Evolutionary conservation across 2,888 invertebrate genomes (phyloP).

Genomic region (Eurytoma californica): DNA sequence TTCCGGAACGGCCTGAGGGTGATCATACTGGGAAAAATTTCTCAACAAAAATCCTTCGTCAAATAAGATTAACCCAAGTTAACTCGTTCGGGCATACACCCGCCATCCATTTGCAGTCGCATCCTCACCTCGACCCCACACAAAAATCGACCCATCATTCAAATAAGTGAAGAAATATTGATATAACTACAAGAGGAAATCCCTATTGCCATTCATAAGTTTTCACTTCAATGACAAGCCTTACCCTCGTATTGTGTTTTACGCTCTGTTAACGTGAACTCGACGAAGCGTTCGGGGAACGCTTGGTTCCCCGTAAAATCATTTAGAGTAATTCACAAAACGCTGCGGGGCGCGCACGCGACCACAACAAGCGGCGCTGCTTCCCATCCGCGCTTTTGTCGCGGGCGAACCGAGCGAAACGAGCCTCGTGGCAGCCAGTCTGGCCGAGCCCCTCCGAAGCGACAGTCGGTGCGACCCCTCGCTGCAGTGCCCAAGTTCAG

Average conservation of each 20-base stretch:
- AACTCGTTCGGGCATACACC: no score
- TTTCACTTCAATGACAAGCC: no score
- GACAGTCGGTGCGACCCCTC: not conserved
- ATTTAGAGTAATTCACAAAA: no score
- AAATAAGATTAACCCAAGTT: conserved; percentile 14
- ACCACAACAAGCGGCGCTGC: no score
- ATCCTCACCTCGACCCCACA: not conserved
- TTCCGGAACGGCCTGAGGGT: not conserved
- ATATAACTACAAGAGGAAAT: no score
- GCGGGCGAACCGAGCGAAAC: not conserved
- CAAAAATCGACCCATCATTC: not conserved
- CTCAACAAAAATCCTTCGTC: not conserved
- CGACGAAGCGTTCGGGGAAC: no score
- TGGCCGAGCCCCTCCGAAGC: not conserved
- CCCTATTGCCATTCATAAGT: no score
- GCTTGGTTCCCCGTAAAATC: no score
- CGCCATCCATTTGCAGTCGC: not conserved
- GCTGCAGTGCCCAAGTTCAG: not conserved
- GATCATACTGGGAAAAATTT: not conserved
- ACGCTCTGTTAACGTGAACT: no score
- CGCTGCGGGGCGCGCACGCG: no score
- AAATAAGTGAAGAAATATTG: not conserved
- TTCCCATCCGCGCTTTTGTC: not conserved
- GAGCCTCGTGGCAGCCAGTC: not conserved
- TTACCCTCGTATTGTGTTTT: no score